Conservation (phyloP, 2,113 vertebrate genomes). For the Sminthopsis crassicaudata region DNA sequence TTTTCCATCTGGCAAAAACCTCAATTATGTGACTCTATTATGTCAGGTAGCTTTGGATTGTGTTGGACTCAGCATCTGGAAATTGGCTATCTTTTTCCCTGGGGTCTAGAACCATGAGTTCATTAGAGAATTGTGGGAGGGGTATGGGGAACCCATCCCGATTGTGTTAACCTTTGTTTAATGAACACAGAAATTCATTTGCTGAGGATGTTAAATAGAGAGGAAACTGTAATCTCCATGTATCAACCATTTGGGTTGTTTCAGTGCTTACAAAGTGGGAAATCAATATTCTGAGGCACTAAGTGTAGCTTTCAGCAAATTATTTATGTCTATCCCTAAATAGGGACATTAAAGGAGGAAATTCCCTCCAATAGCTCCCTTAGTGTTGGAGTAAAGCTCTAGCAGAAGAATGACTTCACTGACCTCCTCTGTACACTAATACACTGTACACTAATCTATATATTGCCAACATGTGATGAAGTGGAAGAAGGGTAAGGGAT, state of each 20-base stretch:
- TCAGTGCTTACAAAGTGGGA: not conserved
- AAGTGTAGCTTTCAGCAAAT: not conserved
- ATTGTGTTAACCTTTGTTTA: not conserved
- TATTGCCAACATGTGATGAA: not conserved
- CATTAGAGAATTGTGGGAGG: not conserved
- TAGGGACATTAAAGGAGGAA: not conserved
- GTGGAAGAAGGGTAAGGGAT: not conserved
- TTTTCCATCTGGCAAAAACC: not conserved
- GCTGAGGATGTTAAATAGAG: not conserved
- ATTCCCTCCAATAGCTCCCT: not conserved
- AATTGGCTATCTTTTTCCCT: not conserved
- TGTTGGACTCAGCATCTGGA: not conserved
- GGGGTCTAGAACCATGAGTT: not conserved
- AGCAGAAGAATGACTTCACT: not conserved
- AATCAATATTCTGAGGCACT: not conserved
- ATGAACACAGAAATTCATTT: constrained; percentile 3
- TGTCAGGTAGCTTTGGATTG: not conserved
- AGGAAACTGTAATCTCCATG: not conserved
- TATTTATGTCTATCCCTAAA: not conserved
- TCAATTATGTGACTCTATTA: not conserved
- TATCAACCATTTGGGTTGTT: not conserved
- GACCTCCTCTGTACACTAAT: not conserved
- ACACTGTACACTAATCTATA: not conserved
- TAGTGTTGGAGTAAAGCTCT: not conserved
- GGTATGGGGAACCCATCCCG: not conserved